phyloP scores from a whole-genome alignment of 2,888 invertebrate species.

The Watsonalla binaria region DNA sequence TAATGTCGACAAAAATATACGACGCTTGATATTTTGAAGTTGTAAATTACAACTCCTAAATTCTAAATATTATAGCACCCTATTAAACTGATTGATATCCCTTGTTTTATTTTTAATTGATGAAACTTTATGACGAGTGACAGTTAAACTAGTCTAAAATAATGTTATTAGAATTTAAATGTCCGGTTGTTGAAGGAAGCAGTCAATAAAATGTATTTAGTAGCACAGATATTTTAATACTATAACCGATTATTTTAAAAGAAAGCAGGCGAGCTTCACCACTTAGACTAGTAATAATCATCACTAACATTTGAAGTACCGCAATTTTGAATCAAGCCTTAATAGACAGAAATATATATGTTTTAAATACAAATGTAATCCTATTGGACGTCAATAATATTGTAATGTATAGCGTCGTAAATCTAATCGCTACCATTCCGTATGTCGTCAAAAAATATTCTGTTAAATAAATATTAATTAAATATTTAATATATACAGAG shows the following conservation, averaged over 20 bases:
- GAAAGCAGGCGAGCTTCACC: neutral
- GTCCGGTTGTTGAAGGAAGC: neutral
- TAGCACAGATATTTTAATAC: neutral
- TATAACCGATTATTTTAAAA: neutral
- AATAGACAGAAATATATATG: no score
- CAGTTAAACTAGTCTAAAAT: neutral
- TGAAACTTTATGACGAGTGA: neutral
- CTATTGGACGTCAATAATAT: neutral
- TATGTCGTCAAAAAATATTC: constrained; percentile 13
- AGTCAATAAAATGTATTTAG: neutral
- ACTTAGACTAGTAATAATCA: neutral
- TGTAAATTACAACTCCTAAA: neutral
- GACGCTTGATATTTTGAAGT: neutral
- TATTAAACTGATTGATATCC: neutral
- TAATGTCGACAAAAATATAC: neutral
- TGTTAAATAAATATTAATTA: constrained; percentile 40
- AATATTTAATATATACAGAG: constrained; percentile 23
- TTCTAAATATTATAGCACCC: neutral
- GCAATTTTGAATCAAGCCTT: neutral
- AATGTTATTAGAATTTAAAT: neutral
- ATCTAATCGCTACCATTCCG: neutral
- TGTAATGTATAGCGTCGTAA: neutral
- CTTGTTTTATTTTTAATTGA: neutral
- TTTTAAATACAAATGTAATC: neutral
- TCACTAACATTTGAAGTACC: neutral